Evolutionary conservation across 2,888 invertebrate species (phyloP), one percentile per base, ranked within the genome.

Genomic region (Trileptium ribeirensis): DNA sequence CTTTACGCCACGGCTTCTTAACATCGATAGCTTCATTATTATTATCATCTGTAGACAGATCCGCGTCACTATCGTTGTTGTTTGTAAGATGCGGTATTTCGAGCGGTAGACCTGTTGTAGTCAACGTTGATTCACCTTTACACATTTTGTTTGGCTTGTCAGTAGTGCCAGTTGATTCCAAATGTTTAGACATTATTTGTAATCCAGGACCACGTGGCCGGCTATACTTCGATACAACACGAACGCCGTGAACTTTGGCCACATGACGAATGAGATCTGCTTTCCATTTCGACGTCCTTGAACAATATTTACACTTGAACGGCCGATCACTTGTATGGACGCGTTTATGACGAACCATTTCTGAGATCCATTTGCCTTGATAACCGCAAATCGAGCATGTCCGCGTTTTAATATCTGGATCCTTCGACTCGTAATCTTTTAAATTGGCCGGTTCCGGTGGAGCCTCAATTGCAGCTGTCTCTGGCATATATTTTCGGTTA

Each of bases 231-330:
- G 88, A 88, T 24, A 88, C 87, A 29, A 88, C 88, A 29, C 88
- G 87, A 78, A 88, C 87, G 64, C 88, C 88, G 84, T 90, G 90
- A 38, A 89, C 89, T 83, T 90, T 89, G 79, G 89, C 89, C 39
- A 91, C 88, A 83, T 91, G 90, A 38, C 90, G 85, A 81, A 90
- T 89, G 78, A 91, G 87, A 83, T 91, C 91, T 1, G 90, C 90
- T 84, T 90, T 89, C 90, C 90, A 91, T 83, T 89, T 89, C 67
- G 89, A 89, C 79, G 89, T 89, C 82, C 90, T 89, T 19, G 87
- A 86, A 85, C 90, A 91, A 83, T 89, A 88, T 39, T 87, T 86
- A 85, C 91, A 91, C 82, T 88, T 88, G 86, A 89, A 90, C 0
- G 90, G 89, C 80, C 90, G 89, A 36, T 89, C 89, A 64, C 86